Conservation (phyloP, 2,797 vertebrate genomes). For the Parauchenoglanis ngamensis region DNA sequence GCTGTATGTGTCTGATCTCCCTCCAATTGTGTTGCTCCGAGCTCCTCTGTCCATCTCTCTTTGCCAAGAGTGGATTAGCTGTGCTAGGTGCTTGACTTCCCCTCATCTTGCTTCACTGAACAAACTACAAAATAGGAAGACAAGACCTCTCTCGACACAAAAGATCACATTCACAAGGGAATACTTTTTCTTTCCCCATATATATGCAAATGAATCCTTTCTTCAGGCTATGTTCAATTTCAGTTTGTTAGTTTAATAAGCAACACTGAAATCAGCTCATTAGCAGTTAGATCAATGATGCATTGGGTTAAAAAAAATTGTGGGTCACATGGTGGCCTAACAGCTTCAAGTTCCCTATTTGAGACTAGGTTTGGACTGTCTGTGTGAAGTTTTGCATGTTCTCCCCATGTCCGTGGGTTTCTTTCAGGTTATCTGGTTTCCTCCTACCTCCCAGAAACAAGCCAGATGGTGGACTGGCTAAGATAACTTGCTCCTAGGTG, state of each 20-base stretch:
- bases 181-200: constrained; percentile 1
- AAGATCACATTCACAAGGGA: not conserved
- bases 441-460: not conserved
- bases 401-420: not conserved
- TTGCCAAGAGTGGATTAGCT: constrained; percentile 49
- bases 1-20: constrained; percentile 32
- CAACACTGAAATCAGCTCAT: constrained; percentile 21
- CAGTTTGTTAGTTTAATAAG: constrained; percentile 21
- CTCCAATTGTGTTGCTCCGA: constrained; percentile 30
- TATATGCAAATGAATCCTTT: constrained; percentile 5
- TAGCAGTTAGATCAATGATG: not conserved
- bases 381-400: not conserved
- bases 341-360: not conserved
- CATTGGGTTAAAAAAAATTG: not conserved
- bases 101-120: constrained; percentile 36
- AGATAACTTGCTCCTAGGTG: not conserved
- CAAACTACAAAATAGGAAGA: constrained; percentile 7
- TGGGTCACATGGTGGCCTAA: not conserved
- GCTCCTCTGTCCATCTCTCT: constrained; percentile 36
- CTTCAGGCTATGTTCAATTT: not conserved
- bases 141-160: constrained; percentile 4
- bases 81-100: constrained; percentile 42
- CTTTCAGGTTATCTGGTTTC: not conserved
- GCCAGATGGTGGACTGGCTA: not conserved
- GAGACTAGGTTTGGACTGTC: not conserved